phyloP scores from a whole-genome alignment of 2,113 vertebrate genomes.

The Misgurnus anguillicaudatus region DNA sequence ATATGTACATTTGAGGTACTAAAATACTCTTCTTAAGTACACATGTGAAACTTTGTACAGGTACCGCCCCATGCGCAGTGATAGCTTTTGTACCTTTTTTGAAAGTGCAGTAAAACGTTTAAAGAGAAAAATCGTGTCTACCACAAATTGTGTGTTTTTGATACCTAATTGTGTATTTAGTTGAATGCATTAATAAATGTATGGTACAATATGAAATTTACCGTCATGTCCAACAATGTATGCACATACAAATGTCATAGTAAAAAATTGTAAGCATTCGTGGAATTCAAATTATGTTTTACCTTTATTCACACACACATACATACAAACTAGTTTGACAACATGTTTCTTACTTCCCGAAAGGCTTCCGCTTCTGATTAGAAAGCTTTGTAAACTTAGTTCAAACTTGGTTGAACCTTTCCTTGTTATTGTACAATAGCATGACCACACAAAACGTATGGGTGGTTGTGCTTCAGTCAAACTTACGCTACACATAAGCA shows the following conservation, averaged over 20 bases:
- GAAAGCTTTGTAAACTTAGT: neutral
- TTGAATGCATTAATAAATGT: neutral
- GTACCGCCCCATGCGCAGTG: too few species aligned
- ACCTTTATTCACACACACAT: neutral
- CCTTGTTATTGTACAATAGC: neutral
- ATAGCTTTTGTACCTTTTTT: too few species aligned
- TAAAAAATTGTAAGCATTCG: constrained; percentile 23
- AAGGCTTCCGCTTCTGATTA: neutral
- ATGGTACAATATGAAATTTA: neutral
- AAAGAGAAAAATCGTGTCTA: neutral
- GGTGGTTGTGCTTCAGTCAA: too few species aligned
- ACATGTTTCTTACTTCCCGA: constrained; percentile 10
- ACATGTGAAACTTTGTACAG: too few species aligned
- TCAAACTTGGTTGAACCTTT: neutral
- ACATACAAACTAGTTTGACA: constrained; percentile 12
- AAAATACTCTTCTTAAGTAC: too few species aligned
- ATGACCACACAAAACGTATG: neutral
- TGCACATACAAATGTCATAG: neutral
- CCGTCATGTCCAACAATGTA: neutral
- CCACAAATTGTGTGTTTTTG: neutral
- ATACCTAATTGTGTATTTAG: neutral
- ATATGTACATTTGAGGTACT: too few species aligned
- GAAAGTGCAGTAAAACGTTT: too few species aligned
- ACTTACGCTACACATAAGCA: too few species aligned
- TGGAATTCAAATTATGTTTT: constrained; percentile 9